Base-by-base conservation (phyloP, 1,140 invertebrate species). In the Drosophila pallidifrons region DNA sequence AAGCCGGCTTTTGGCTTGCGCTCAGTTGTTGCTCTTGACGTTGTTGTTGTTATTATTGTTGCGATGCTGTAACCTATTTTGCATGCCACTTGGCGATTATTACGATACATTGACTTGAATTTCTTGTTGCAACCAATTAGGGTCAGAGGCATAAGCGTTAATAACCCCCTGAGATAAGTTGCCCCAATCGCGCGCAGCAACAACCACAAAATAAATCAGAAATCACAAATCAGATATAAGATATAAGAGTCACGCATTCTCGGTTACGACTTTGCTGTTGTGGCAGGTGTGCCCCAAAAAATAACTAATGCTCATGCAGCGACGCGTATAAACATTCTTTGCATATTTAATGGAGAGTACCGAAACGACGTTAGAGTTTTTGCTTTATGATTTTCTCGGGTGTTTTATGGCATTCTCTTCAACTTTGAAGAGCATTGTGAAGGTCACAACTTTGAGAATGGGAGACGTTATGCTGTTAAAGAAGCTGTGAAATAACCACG, bases 41-140 rank as follows among this genome's bases (percentile, higher is more conserved):
- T 10, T 10, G 65, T 63, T 16, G 45, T 28, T 59, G 30, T 35
- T 59, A 54, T 46, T 45, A 20, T 57, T 57, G 11, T 5, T 66
- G 63, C 66, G 85, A 89, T 89, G 85, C 86, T 89, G 85, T 89
- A 90, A 89, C 85, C 85, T 89, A 89, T 89, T 89, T 89, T 81
- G 86, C 86, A 89, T 89, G 85, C 60, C 47, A 76, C 66, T 69
- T 77, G 60, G 58, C 57, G 59, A 76, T 75, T 81, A 85, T 81
- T 77, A 67, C 75, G 65, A 20, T 76, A 55, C 68, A 70, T 73
- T 57, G 65, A 75, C 70, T 80, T 46, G 52, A 68, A 75, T 78
- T 79, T 78, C 81, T 61, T 58, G 71, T 75, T 75, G 63, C 74
- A 54, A 30, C 46, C 70, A 89, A 89, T 88, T 89, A 85, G 85